These are phyloP conservation scores for Ectropis crepuscularia DNA, from an alignment of 2,888 invertebrate genomes.

Conservation along the genomic window DNA sequence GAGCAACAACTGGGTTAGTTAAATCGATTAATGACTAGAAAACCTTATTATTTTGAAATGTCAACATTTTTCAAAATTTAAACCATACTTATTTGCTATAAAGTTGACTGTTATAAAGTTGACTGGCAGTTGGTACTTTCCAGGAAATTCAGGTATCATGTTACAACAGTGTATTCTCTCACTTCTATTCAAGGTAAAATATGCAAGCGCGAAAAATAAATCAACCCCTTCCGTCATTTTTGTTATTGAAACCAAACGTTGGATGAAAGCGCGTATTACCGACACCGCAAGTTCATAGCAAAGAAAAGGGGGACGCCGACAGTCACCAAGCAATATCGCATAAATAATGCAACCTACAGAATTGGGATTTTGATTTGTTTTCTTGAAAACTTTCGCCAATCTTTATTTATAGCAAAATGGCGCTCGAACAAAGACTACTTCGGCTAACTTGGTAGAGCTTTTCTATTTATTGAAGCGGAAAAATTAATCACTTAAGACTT, in stretches of 20 bases:
- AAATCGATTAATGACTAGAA: no score
- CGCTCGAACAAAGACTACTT: conserved; percentile 58
- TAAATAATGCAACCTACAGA: conserved; percentile 82
- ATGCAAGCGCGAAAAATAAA: conserved; percentile 33
- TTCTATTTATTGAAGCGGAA: conserved; percentile 60
- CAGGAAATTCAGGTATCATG: not conserved
- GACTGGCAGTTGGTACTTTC: not conserved
- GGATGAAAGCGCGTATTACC: conserved; percentile 66
- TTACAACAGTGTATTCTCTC: conserved; percentile 14
- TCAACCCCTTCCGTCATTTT: conserved; percentile 39
- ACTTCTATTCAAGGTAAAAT: not conserved
- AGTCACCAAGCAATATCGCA: conserved; percentile 78
- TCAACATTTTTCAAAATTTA: no score
- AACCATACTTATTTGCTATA: no score
- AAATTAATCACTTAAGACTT: conserved; percentile 48
- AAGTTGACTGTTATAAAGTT: no score
- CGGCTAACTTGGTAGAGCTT: conserved; percentile 52
- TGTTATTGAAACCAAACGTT: conserved; percentile 65
- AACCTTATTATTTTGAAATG: no score
- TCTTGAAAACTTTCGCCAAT: conserved; percentile 81
- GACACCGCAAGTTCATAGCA: conserved; percentile 67
- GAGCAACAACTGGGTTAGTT: no score
- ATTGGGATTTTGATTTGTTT: conserved; percentile 85
- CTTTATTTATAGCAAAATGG: conserved; percentile 62
- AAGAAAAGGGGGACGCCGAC: conserved; percentile 76